Percentiles rank a stretch among this genome's conserved stretches.
Conservation (phyloP, 1,140 invertebrate genomes). For the Bradynema listronoti region DNA sequence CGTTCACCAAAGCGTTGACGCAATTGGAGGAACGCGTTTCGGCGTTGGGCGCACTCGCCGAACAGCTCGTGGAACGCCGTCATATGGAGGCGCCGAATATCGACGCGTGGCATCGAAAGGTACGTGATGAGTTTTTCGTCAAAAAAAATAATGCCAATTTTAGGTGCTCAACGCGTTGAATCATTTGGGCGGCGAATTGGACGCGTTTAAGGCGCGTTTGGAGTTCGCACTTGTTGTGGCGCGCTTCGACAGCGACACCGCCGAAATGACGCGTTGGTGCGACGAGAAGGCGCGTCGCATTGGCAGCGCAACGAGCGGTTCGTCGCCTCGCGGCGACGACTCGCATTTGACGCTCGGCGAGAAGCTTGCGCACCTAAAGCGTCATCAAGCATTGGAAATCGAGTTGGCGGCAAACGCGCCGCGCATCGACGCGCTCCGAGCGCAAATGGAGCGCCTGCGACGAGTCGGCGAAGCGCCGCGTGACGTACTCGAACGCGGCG, state of each 20-base stretch:
- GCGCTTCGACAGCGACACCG: conserved; percentile 75
- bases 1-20: conserved; percentile 67
- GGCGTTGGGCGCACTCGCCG: conserved; percentile 40
- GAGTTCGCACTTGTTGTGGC: conserved; percentile 75
- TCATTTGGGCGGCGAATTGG: conserved; percentile 68
- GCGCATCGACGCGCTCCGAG: conserved; percentile 71
- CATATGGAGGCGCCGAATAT: conserved; percentile 61
- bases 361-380: conserved; percentile 86
- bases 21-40: conserved; percentile 64
- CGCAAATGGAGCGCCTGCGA: conserved; percentile 17
- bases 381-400: conserved; percentile 92
- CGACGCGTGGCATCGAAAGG: conserved; percentile 43
- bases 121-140: conserved; percentile 36
- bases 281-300: conserved; percentile 82
- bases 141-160: conserved; percentile 29
- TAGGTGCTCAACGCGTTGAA: conserved; percentile 57
- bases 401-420: conserved; percentile 81
- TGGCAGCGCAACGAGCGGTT: conserved; percentile 55
- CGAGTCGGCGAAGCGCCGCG: not conserved
- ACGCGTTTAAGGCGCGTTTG: conserved; percentile 65
- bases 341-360: conserved; percentile 80
- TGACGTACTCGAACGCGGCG: conserved; percentile 16
- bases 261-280: conserved; percentile 73
- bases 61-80: conserved; percentile 53
- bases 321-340: too few relatives aligned